These are phyloP conservation scores for Tragulus kanchil DNA, from an alignment of 2,113 vertebrate genomes.

Conservation along the genomic window DNA sequence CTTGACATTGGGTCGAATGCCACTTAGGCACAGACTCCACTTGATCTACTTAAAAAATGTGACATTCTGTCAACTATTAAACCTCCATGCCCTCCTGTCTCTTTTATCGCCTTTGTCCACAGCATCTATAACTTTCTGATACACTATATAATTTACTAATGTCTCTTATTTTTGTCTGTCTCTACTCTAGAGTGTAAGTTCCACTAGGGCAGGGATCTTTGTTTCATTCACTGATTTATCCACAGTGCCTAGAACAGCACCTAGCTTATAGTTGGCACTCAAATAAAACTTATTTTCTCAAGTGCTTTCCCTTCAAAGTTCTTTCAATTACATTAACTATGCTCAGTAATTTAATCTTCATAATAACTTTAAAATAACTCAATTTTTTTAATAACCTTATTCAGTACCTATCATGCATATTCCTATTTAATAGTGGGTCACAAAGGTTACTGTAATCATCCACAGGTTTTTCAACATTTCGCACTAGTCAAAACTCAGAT, in stretches of 20 bases:
- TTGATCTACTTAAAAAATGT: neutral
- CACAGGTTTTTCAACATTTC: neutral
- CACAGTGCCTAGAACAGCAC: neutral
- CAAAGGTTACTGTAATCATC: neutral
- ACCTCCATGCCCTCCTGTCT: neutral
- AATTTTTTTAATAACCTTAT: neutral
- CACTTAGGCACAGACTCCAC: neutral
- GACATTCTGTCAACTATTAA: neutral
- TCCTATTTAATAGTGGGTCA: neutral
- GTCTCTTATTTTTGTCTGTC: neutral
- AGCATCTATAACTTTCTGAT: neutral
- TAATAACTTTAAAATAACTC: conserved; percentile 3
- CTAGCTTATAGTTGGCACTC: neutral
- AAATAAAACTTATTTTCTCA: neutral
- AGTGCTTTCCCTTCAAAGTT: neutral
- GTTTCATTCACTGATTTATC: conserved; percentile 22
- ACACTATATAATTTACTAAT: neutral
- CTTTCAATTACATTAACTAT: conserved; percentile 5
- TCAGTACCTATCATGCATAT: neutral
- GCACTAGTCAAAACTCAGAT: neutral
- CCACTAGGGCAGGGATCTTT: neutral
- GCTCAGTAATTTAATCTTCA: neutral
- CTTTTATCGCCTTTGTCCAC: neutral
- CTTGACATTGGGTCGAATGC: neutral
- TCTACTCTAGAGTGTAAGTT: neutral